These are phyloP conservation scores for Trichonephila clavipes DNA, from an alignment of 1,140 invertebrate species.

Conservation along the genomic window DNA sequence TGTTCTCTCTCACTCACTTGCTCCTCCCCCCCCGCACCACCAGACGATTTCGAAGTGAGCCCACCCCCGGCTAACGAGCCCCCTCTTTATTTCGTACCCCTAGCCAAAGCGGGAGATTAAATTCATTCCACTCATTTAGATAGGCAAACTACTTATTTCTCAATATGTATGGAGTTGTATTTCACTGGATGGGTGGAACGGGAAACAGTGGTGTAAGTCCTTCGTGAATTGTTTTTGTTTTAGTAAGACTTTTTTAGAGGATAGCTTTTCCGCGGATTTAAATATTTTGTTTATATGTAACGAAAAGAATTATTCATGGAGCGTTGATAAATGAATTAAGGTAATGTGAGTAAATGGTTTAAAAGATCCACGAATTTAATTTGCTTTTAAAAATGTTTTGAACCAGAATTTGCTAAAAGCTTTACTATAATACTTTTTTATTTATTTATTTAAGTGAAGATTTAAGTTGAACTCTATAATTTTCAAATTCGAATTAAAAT, in stretches of 20 bases:
- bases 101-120: conserved; percentile 48
- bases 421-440: no score
- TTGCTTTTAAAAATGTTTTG: no score
- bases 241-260: not conserved
- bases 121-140: conserved; percentile 66
- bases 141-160: conserved; percentile 48
- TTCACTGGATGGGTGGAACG: not conserved
- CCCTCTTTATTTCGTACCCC: not conserved
- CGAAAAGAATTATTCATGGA: not conserved
- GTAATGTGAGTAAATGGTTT: no score
- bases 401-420: no score
- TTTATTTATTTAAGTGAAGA: no score
- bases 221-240: not conserved
- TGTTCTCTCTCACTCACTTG: not conserved
- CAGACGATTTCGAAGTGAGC: not conserved
- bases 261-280: not conserved
- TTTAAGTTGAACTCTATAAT: no score
- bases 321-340: not conserved
- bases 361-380: no score
- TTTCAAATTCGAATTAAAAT: no score
- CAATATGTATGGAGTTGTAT: conserved; percentile 20
- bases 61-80: conserved; percentile 16
- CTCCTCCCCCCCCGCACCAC: not conserved
- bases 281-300: not conserved
- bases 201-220: not conserved